phyloP scores from a whole-genome alignment of 2,797 vertebrate genomes.

The Chloroceryle amazona region DNA sequence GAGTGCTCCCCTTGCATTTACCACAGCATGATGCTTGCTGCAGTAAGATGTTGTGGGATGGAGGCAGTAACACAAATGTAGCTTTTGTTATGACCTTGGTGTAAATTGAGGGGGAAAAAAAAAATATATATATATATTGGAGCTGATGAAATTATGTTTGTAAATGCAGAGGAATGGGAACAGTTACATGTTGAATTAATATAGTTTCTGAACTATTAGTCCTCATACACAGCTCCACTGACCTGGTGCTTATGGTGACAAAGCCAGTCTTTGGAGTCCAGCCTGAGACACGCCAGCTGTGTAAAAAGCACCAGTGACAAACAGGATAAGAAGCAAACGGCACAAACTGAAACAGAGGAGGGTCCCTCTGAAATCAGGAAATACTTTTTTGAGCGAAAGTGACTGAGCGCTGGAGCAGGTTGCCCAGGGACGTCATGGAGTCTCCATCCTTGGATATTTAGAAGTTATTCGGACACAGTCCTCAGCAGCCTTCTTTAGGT shows the following conservation, averaged over 20 bases:
- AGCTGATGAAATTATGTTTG: not conserved
- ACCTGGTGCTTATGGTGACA: not conserved
- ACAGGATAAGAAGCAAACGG: not conserved
- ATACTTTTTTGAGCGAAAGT: not conserved
- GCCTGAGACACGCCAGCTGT: not conserved
- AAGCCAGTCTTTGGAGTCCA: not conserved
- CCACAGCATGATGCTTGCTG: not conserved
- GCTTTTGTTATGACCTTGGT: not conserved
- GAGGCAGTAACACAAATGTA: not conserved
- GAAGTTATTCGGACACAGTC: rapidly evolving
- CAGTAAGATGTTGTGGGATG: not conserved
- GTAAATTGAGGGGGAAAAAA: not conserved
- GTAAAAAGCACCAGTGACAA: not conserved
- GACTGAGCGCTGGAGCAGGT: not conserved
- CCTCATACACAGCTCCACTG: not conserved
- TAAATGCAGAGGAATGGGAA: not conserved
- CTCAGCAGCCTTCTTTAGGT: not conserved
- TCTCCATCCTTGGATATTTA: not conserved
- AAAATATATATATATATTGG: not conserved
- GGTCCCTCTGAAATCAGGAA: not conserved
- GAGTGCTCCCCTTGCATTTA: not conserved
- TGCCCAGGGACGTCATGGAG: not conserved
- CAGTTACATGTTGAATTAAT: constrained; percentile 9
- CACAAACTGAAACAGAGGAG: not conserved
- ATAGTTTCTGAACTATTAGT: not conserved